These are phyloP conservation scores for Cossypha caffra DNA, from an alignment of 2,797 vertebrate genomes.

Conservation along the genomic window DNA sequence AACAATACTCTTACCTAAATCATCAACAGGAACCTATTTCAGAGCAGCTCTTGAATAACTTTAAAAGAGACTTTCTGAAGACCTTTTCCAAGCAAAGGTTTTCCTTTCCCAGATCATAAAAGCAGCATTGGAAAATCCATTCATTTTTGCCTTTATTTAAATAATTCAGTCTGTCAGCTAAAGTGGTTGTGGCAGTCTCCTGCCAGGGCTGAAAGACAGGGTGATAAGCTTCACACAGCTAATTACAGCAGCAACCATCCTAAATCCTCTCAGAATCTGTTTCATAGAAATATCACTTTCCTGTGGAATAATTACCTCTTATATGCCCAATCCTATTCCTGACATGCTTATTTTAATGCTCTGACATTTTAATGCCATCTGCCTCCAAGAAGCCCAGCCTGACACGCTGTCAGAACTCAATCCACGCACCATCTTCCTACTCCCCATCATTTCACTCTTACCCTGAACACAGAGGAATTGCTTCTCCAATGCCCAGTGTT, in stretches of 20 bases:
- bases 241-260: slow-evolving; percentile 32
- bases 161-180: slow-evolving; percentile 5
- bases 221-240: background rate
- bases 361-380: slow-evolving; percentile 52
- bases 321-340: slow-evolving; percentile 30
- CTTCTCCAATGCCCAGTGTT: background rate
- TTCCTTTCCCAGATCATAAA: background rate
- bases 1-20: background rate
- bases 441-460: slow-evolving; percentile 9
- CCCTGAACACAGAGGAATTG: background rate
- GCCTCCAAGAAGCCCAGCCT: slow-evolving; percentile 19
- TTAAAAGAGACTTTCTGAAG: background rate
- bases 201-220: background rate
- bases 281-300: slow-evolving; percentile 28
- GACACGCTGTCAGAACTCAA: background rate
- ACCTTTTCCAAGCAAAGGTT: background rate
- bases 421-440: background rate
- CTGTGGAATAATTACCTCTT: slow-evolving; percentile 22
- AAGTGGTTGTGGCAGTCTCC: background rate
- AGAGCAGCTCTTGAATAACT: background rate
- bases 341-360: slow-evolving; percentile 29
- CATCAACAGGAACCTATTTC: background rate
- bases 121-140: background rate
- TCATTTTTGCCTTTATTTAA: slow-evolving; percentile 13
- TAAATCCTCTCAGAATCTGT: slow-evolving; percentile 27